phyloP scores from a whole-genome alignment of 1,140 invertebrate genomes.

The Drosophila sp. region DNA sequence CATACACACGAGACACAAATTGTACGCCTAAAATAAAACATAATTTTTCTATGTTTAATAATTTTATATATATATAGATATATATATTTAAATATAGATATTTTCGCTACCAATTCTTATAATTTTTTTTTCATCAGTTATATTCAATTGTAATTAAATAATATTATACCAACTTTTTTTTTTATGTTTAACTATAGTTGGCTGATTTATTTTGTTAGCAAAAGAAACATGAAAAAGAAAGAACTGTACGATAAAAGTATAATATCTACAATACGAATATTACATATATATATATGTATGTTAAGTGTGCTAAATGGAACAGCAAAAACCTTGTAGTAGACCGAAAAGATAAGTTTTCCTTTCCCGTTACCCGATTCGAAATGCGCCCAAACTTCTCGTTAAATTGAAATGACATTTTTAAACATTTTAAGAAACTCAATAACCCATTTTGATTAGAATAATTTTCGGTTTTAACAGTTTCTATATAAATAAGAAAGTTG shows the following conservation, averaged over 20 bases:
- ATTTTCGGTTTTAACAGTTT: slow-evolving; percentile 7
- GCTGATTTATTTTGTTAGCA: slow-evolving; percentile 73
- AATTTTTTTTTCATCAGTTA: slow-evolving; percentile 12
- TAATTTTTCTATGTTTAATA: slow-evolving; percentile 51
- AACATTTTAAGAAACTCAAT: not conserved
- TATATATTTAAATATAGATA: slow-evolving; percentile 10
- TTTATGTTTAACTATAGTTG: slow-evolving; percentile 70
- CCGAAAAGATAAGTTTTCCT: slow-evolving; percentile 12
- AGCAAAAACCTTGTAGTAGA: slow-evolving; percentile 52
- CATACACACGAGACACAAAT: slow-evolving; percentile 7
- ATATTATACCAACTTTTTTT: slow-evolving; percentile 33
- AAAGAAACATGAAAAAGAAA: slow-evolving; percentile 46
- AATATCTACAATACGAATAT: slow-evolving; percentile 20
- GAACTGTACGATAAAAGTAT: slow-evolving; percentile 28
- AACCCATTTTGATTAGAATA: not conserved
- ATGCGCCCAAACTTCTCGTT: not conserved
- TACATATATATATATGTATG: slow-evolving; percentile 33
- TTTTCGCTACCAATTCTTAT: slow-evolving; percentile 17
- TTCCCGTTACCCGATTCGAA: not conserved
- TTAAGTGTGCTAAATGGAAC: slow-evolving; percentile 46
- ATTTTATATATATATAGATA: slow-evolving; percentile 33
- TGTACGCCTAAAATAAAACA: slow-evolving; percentile 27
- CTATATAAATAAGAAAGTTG: not conserved
- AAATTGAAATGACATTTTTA: not conserved
- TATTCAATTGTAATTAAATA: slow-evolving; percentile 36